Evolutionary conservation across 2,797 vertebrate species (phyloP), one percentile per base, ranked within the genome.

Genomic region (Champsocephalus esox): DNA sequence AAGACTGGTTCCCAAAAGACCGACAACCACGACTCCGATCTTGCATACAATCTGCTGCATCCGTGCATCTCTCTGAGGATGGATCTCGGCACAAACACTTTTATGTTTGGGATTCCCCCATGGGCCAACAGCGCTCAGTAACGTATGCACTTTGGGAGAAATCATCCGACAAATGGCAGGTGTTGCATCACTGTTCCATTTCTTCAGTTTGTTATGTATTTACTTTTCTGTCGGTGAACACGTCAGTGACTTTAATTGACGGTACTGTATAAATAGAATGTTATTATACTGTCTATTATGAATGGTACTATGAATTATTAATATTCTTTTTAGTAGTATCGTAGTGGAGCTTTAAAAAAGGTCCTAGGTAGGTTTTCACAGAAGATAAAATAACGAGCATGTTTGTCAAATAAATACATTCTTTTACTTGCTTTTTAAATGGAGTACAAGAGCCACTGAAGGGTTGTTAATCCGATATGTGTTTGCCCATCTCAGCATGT

Each of bases 41-140:
- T 79, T 75, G 81, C 83, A 84, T 73, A 66, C 70, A 84, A 81
- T 86, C 73, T 78, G 73, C 81, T 70, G 73, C 76, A 63, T 61
- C 3, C 50, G 72, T 34, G 7, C 28, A 56, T 80, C 44, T 81
- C 69, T 70, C 70, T 66, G 78, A 59, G 77, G 79, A 82, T 68
- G 65, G 73, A 83, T 80, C 72, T 76, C 61, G 71, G 81, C 68
- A 52, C 75, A 63, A 70, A 86, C 80, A 51, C 82, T 66, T 73
- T 85, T 83, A 81, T 62, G 80, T 80, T 60, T 17, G 74, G 82
- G 81, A 84, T 81, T 74, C 77, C 82, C 88, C 83, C 77, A 56
- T 50, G 21, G 72, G 81, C 80, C 65, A 56, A n/a, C 44, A 9
- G 50, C n/a, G 19, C 65, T 86, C 46, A 57, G 52, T 82, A 83